A percentile compares a stretch with the other conserved stretches of the same genome.
Evolutionary conservation across 2,888 invertebrate genomes (phyloP).

Genomic region (Rhagophthalmus giganteus): DNA sequence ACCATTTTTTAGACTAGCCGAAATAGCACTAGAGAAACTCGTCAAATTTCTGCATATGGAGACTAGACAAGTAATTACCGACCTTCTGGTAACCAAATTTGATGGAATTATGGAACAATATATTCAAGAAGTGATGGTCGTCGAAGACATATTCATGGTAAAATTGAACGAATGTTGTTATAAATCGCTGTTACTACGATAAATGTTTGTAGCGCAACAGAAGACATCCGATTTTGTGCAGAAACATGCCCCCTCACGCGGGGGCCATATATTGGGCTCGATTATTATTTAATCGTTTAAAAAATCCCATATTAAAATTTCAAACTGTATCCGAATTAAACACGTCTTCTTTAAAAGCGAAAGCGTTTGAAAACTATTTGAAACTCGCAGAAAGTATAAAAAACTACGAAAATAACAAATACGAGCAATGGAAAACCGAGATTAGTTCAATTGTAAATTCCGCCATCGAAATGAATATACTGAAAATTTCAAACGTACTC

Average conservation of each 20-base stretch:
- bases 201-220: conserved; percentile 58
- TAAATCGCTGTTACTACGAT: neutral
- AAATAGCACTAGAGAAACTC: conserved; percentile 78
- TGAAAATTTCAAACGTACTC: conserved; percentile 56
- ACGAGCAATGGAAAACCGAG: conserved; percentile 69
- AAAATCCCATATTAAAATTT: conserved; percentile 78
- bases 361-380: conserved; percentile 79
- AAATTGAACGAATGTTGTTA: conserved; percentile 35
- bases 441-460: conserved; percentile 67
- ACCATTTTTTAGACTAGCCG: conserved; percentile 71
- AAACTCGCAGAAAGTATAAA: conserved; percentile 74
- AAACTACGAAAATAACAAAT: conserved; percentile 73
- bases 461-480: conserved; percentile 70
- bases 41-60: conserved; percentile 79
- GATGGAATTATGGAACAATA: conserved; percentile 84
- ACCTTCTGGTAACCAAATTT: conserved; percentile 77
- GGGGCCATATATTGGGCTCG: conserved; percentile 88
- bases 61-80: conserved; percentile 72
- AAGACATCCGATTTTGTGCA: conserved; percentile 68
- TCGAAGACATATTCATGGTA: conserved; percentile 74
- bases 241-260: conserved; percentile 77
- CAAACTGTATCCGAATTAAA: conserved; percentile 75
- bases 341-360: conserved; percentile 71
- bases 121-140: conserved; percentile 74
- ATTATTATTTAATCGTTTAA: conserved; percentile 76